Evolutionary conservation across 2,113 vertebrate genomes (phyloP).

Genomic region (Erinaceus europaeus): DNA sequence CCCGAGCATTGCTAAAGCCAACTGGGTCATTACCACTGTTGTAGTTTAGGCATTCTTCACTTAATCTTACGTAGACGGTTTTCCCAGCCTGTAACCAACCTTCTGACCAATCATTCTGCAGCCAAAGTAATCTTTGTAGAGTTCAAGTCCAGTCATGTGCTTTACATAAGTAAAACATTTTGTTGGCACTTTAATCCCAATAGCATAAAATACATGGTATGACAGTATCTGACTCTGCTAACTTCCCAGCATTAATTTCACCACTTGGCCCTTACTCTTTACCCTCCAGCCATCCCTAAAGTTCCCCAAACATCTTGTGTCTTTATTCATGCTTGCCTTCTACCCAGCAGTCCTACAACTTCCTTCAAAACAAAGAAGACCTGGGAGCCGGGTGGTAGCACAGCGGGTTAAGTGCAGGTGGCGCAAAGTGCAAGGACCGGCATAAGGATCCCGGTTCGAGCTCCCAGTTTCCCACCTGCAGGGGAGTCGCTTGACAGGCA

Average conservation of each 20-base stretch:
- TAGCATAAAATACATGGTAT: background rate
- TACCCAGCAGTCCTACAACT: background rate
- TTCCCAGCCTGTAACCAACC: background rate
- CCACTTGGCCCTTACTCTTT: background rate
- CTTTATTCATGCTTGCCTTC: background rate
- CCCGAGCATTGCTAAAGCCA: background rate
- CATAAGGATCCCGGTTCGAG: too few relatives aligned
- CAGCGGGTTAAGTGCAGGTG: too few relatives aligned
- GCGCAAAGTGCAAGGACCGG: too few relatives aligned
- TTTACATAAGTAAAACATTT: background rate
- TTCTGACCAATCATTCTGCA: background rate
- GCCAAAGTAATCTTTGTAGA: background rate
- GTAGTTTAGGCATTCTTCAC: background rate
- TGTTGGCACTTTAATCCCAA: background rate
- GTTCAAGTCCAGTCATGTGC: background rate
- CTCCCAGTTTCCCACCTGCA: too few relatives aligned
- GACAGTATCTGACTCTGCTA: background rate
- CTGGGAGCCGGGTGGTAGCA: too few relatives aligned
- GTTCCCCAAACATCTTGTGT: background rate
- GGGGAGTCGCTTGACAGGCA: too few relatives aligned
- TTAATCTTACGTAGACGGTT: background rate
- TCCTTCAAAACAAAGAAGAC: constrained; percentile 8
- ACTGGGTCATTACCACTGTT: background rate
- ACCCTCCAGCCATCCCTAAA: background rate
- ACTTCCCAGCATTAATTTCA: background rate